These are phyloP conservation scores for Geopemphigus sp. DNA, from an alignment of 1,140 invertebrate species.

Conservation along the genomic window DNA sequence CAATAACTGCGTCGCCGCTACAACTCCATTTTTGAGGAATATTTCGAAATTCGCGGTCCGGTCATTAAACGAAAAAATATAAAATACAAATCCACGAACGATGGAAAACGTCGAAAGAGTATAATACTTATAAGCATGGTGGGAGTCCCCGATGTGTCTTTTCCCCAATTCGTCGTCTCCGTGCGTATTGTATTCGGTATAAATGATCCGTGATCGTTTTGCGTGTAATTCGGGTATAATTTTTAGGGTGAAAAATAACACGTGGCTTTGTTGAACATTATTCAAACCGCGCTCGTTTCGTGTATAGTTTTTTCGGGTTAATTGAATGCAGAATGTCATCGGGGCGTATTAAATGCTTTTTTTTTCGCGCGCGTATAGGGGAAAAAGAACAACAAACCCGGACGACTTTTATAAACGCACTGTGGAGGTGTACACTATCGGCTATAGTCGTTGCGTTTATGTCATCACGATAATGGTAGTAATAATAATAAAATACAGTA, in stretches of 20 bases:
- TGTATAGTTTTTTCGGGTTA: slow-evolving; percentile 6
- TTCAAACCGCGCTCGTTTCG: background rate
- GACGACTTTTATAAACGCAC: background rate
- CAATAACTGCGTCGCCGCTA: too few species aligned
- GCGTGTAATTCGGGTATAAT: background rate
- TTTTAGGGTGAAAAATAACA: slow-evolving; percentile 31
- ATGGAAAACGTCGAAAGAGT: too few species aligned
- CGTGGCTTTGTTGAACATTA: background rate
- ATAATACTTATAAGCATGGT: too few species aligned
- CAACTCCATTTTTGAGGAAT: too few species aligned
- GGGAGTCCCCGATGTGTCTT: too few species aligned
- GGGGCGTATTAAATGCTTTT: background rate
- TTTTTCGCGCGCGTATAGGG: background rate
- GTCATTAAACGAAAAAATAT: too few species aligned
- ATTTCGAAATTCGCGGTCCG: too few species aligned
- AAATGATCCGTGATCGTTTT: background rate
- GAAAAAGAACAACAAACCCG: background rate
- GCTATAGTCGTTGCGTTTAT: background rate
- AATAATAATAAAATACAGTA: slow-evolving; percentile 14
- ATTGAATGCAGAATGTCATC: slow-evolving; percentile 29
- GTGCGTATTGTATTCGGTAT: background rate
- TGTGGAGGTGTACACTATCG: background rate
- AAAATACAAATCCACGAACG: too few species aligned
- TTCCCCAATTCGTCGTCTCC: background rate
- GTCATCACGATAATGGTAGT: slow-evolving; percentile 8